Conservation (phyloP, 2,113 vertebrate genomes). For the Erythrolamprus reginae region DNA sequence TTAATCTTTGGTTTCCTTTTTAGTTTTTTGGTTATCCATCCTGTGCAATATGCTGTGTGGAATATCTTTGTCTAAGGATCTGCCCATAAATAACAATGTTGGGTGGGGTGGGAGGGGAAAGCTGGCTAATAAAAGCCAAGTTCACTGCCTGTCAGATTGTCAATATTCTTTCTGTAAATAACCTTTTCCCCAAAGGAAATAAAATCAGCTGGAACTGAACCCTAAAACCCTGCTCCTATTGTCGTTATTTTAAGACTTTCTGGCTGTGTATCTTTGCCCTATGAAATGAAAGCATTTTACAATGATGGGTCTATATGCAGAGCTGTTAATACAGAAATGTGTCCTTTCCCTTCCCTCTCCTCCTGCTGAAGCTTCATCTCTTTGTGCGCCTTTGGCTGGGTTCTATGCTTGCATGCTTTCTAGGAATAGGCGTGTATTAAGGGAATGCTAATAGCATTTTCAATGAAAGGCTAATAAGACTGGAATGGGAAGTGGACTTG, state of each 20-base stretch:
- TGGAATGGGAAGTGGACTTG: conserved; percentile 10
- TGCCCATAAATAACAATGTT: conserved; percentile 84
- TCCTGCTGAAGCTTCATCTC: conserved; percentile 29
- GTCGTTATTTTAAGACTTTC: conserved; percentile 51
- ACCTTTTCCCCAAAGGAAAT: conserved; percentile 96
- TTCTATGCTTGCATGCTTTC: conserved; percentile 49
- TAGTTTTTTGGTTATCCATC: conserved; percentile 86
- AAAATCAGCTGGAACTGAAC: conserved; percentile 99
- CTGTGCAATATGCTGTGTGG: conserved; percentile 99
- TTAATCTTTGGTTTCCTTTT: conserved; percentile 78
- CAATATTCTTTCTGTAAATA: conserved; percentile 99
- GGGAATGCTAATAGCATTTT: conserved; percentile 29
- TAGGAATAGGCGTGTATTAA: conserved; percentile 56
- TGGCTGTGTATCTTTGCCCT: not conserved
- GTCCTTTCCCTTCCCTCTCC: not conserved
- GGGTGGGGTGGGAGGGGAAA: conserved; percentile 58
- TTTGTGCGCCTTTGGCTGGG: conserved; percentile 33
- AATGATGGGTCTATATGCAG: not conserved
- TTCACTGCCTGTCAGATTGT: conserved; percentile 99
- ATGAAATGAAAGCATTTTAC: not conserved
- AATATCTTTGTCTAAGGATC: conserved; percentile 85
- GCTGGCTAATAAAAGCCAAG: conserved; percentile 96
- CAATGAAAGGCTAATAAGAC: conserved; percentile 17
- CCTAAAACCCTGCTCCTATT: conserved; percentile 68
- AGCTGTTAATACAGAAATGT: conserved; percentile 27